Percentiles rank a stretch among this genome's conserved stretches.
Evolutionary conservation across 2,888 invertebrate species (phyloP).

Genomic region (Elysia crispata): DNA sequence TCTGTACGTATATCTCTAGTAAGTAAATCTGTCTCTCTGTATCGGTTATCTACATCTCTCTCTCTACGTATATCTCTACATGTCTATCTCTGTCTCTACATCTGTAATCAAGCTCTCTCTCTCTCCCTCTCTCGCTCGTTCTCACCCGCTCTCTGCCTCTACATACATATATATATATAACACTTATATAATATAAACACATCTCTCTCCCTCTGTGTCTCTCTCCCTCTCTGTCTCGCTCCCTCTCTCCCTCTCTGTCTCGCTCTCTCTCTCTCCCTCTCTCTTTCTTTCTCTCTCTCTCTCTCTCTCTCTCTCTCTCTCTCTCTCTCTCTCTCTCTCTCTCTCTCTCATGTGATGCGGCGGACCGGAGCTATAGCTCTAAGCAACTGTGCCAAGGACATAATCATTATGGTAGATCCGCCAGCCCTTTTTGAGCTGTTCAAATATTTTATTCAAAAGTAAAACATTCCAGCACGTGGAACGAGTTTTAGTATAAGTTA

Average conservation of each 20-base stretch:
- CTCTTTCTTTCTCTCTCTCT: background rate
- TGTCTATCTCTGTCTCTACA: background rate
- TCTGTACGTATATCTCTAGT: background rate
- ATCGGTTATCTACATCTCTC: no score
- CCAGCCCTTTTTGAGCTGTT: no score
- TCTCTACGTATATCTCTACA: no score
- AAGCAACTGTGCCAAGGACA: no score
- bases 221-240: no score
- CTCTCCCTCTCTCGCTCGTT: background rate
- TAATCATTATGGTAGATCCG: no score
- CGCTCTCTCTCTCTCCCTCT: constrained; percentile 3
- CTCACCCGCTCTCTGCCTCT: constrained; percentile 10
- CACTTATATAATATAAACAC: no score
- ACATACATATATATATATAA: background rate
- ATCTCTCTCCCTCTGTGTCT: background rate
- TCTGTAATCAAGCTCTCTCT: background rate
- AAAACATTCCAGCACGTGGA: no score
- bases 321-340: background rate
- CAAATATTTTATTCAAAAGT: no score
- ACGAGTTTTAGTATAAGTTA: no score
- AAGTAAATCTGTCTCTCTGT: background rate
- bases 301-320: background rate
- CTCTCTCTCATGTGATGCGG: no score
- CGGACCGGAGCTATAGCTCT: no score
- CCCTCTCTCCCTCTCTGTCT: background rate